A percentile compares a stretch with the other conserved stretches of the same genome.
These are phyloP conservation scores for Phyllostomus hastatus DNA, from an alignment of 2,113 vertebrate genomes.

Conservation along the genomic window DNA sequence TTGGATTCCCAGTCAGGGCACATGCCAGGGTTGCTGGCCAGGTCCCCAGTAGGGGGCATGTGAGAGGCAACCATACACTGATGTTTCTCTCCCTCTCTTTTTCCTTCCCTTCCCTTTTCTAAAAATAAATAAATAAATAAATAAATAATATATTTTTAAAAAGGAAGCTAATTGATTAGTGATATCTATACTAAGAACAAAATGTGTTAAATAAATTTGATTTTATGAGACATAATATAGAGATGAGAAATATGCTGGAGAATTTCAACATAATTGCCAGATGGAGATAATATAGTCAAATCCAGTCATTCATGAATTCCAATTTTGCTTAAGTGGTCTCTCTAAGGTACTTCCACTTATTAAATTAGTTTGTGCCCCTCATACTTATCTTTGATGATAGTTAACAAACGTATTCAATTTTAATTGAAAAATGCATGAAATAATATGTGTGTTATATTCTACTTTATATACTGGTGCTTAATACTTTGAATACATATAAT, in stretches of 20 bases:
- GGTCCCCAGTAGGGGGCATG: too few species aligned
- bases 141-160: background rate
- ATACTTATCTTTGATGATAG: background rate
- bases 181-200: background rate
- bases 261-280: background rate
- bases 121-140: too few species aligned
- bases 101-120: too few species aligned
- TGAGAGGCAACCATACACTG: too few species aligned
- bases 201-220: background rate
- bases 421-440: background rate
- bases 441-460: background rate
- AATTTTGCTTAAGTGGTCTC: background rate
- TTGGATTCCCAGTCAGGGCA: too few species aligned
- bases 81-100: too few species aligned
- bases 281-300: background rate
- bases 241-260: background rate
- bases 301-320: background rate
- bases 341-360: background rate
- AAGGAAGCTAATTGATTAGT: background rate
- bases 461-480: background rate
- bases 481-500: background rate
- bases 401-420: background rate
- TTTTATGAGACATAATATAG: background rate
- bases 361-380: background rate
- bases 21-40: too few species aligned